Evolutionary conservation across 2,113 vertebrate species (phyloP), one percentile per base, ranked within the genome.

Genomic region (Haemorhous mexicanus): DNA sequence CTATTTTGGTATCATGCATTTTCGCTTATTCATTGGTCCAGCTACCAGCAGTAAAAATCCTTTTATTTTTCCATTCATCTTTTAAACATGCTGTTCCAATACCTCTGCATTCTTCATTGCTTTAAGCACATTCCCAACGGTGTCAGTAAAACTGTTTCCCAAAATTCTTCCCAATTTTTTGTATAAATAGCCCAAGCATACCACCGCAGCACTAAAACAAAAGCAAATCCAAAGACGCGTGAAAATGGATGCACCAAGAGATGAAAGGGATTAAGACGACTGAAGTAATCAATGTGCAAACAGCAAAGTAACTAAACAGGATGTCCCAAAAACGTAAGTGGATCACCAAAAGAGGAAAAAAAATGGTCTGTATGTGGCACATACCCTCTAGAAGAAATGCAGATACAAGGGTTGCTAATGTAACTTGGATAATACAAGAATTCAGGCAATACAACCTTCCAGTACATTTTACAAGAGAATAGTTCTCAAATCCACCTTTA

Each of bases 101-200:
- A 99, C 99, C 98, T 99, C 99, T 35, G 99, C 99, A 96, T 98
- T 99, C 98, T 98, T 99, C 98, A 99, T 97, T 91, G 99, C 98
- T 98, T 99, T 99, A 95, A 99, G 97, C 87, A 99, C 98, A 98
- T 98, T 99, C 76, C 97, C 96, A 93, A 99, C 97, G 11, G 98
- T 98, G 84, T 99, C 99, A 95, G 97, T 98, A 96, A 99, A 99
- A 92, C 98, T 98, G 89, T 98, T 98, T 92, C 96, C 97, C 70
- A 99, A 98, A 91, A 99, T 97, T 97, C 99, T 98, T 73, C 99
- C 99, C 86, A 99, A 98, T 91, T 99, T 99, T 97, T 99, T 99
- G 86, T 99, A 99, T 93, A 99, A 97, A 92, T 98, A 97, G 33
- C 99, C 99, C 90, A 99, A 98, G 96, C 99, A 99, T 55, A 99